phyloP scores from a whole-genome alignment of 64 coral and sea anemone genomes.

The Cladopsammia gracilis region DNA sequence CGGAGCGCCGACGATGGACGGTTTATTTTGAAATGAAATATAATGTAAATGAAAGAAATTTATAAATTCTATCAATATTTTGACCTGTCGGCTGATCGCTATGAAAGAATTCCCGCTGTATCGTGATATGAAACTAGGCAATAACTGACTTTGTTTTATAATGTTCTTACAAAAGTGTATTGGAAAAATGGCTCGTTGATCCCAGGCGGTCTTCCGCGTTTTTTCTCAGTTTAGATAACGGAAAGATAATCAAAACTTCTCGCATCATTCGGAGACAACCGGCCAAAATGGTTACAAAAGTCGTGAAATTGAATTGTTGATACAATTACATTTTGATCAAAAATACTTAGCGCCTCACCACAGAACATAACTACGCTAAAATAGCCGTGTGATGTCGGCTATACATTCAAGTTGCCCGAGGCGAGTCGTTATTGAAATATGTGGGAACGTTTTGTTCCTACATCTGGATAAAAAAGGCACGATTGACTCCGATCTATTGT shows the following conservation, averaged over 20 bases:
- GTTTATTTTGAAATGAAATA: background rate
- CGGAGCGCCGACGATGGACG: background rate
- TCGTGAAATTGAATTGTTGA: background rate
- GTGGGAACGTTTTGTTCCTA: slow-evolving; percentile 81
- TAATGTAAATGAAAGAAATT: background rate
- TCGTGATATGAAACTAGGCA: background rate
- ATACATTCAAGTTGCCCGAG: slow-evolving; percentile 61
- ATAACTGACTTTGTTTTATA: slow-evolving; percentile 32
- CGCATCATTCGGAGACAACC: slow-evolving; percentile 5
- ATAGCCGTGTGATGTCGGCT: slow-evolving; percentile 16
- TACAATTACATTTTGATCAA: background rate
- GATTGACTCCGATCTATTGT: slow-evolving; percentile 67
- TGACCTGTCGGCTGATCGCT: background rate
- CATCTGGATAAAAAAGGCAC: slow-evolving; percentile 79
- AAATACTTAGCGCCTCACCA: background rate
- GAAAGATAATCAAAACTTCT: slow-evolving; percentile 34
- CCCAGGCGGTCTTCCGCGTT: slow-evolving; percentile 49
- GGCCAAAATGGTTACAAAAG: slow-evolving; percentile 41
- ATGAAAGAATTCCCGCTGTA: slow-evolving; percentile 22
- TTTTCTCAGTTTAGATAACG: slow-evolving; percentile 43
- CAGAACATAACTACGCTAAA: slow-evolving; percentile 40
- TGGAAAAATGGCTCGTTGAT: slow-evolving; percentile 8
- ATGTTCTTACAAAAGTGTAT: slow-evolving; percentile 15
- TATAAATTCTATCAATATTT: slow-evolving; percentile 14
- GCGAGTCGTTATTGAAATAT: slow-evolving; percentile 73